These are phyloP conservation scores for Anorthoa munda DNA, from an alignment of 2,888 invertebrate genomes.

Conservation along the genomic window DNA sequence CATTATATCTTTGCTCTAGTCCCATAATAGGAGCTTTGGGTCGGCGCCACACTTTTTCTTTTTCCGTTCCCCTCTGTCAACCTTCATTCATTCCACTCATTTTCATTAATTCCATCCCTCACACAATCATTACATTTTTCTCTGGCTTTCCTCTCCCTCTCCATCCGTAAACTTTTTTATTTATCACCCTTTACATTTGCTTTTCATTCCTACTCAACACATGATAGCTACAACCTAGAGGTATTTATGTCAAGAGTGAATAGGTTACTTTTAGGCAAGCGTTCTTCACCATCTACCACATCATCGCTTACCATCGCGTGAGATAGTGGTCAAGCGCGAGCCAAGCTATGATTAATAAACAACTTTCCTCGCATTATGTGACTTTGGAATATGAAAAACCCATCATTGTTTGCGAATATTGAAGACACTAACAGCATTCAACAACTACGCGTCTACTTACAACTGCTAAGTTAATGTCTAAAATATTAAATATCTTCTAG, in stretches of 20 bases:
- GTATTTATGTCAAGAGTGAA: no score
- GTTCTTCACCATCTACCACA: no score
- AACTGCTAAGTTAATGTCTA: slow-evolving; percentile 1
- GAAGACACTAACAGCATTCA: slow-evolving; percentile 10
- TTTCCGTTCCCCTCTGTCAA: not conserved
- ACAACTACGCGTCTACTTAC: not conserved
- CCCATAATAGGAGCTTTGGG: not conserved
- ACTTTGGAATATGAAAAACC: not conserved
- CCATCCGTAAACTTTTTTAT: not conserved
- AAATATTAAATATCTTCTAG: slow-evolving; percentile 6
- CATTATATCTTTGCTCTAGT: not conserved
- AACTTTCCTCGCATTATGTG: not conserved
- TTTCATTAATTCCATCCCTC: not conserved
- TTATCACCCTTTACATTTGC: not conserved
- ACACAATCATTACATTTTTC: not conserved
- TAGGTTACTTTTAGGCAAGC: no score
- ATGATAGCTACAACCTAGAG: no score
- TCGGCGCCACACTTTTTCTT: not conserved
- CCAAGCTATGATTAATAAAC: no score
- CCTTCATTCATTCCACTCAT: not conserved
- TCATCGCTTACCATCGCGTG: no score
- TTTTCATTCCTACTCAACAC: not conserved
- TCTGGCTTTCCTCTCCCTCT: not conserved
- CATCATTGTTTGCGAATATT: not conserved
- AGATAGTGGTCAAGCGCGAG: no score